Conservation (phyloP, 2,888 invertebrate genomes). For the Idaea biselata region DNA sequence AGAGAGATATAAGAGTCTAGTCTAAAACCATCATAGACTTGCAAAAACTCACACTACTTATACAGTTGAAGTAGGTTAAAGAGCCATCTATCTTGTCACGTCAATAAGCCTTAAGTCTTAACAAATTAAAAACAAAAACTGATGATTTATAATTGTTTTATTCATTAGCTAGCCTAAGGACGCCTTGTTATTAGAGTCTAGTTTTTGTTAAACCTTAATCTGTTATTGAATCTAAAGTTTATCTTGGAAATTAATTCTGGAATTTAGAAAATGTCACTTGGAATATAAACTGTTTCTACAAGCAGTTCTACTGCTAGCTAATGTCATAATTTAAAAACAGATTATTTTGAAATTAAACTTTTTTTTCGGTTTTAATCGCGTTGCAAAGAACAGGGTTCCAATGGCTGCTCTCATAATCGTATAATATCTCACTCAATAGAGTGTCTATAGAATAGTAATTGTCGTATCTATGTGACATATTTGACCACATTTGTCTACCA, state of each 20-base stretch:
- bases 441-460: no score
- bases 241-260: not conserved
- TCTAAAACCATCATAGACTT: no score
- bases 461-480: no score
- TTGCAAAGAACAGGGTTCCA: no score
- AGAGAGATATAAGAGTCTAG: no score
- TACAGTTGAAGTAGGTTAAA: not conserved
- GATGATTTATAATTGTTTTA: slow-evolving; percentile 1
- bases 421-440: no score
- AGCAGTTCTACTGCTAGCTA: not conserved
- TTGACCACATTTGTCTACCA: no score
- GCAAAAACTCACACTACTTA: no score
- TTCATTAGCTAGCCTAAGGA: not conserved
- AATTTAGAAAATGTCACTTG: not conserved
- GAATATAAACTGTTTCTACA: not conserved
- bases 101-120: not conserved
- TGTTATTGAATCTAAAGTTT: not conserved
- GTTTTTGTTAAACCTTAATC: not conserved
- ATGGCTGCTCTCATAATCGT: no score
- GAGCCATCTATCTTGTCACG: not conserved
- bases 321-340: not conserved
- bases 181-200: not conserved
- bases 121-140: not conserved
- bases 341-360: not conserved
- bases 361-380: not conserved